A percentile compares a stretch with the other conserved stretches of the same genome.
Conservation (phyloP, 1,140 invertebrate species). For the Psix sp. region DNA sequence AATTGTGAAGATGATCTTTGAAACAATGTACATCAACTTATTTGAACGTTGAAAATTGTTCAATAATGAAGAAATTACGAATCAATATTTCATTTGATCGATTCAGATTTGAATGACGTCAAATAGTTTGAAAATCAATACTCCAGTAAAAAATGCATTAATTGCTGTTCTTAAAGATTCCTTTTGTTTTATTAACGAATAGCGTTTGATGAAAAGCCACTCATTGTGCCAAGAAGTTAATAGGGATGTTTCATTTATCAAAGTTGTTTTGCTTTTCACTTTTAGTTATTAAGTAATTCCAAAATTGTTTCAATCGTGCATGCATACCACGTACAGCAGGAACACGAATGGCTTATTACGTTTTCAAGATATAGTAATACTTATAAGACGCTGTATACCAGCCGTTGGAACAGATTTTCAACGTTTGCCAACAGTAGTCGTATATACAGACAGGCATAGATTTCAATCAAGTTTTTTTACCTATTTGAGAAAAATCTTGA, state of each 20-base stretch:
- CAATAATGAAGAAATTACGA: background rate
- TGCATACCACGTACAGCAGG: too few relatives aligned
- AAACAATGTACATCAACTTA: too few relatives aligned
- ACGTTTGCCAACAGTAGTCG: slow-evolving; percentile 7
- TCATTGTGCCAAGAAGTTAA: background rate
- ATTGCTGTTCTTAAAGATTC: slow-evolving; percentile 3
- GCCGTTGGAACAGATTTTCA: slow-evolving; percentile 11
- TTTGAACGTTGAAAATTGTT: too few relatives aligned
- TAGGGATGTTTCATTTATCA: background rate
- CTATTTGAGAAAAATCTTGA: slow-evolving; percentile 1
- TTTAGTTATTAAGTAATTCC: too few relatives aligned
- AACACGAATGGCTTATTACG: slow-evolving; percentile 4
- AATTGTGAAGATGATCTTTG: too few relatives aligned
- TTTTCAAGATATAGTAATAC: slow-evolving; percentile 14
- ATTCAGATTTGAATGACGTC: slow-evolving; percentile 22
- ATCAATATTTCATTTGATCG: slow-evolving; percentile 11
- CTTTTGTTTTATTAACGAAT: too few relatives aligned
- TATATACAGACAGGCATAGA: slow-evolving; percentile 7
- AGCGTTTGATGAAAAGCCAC: too few relatives aligned
- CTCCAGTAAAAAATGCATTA: background rate
- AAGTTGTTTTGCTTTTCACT: background rate
- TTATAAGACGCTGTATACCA: slow-evolving; percentile 7
- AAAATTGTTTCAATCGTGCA: too few relatives aligned
- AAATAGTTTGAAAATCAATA: slow-evolving; percentile 18
- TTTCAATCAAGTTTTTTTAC: slow-evolving; percentile 18